These are phyloP conservation scores for Dryocosmus kuriphilus DNA, from an alignment of 2,888 invertebrate species.

Conservation along the genomic window DNA sequence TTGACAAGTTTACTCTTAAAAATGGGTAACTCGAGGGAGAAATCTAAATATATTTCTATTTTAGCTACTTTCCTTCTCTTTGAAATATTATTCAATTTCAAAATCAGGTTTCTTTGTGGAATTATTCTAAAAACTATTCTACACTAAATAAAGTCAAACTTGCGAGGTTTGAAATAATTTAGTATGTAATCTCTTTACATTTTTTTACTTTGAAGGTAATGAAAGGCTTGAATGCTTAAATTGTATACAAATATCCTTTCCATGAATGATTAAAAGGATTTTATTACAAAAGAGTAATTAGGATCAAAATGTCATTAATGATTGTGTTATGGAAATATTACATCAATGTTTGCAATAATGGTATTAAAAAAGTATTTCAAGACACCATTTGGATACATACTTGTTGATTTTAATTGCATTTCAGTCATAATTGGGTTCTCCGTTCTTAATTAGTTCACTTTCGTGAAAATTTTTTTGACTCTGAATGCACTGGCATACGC, in stretches of 20 bases:
- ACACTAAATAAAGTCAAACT: too few species aligned
- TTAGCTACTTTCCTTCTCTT: too few species aligned
- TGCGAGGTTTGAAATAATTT: too few species aligned
- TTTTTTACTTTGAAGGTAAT: background rate
- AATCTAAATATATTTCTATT: too few species aligned
- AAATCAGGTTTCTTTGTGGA: too few species aligned
- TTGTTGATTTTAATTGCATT: background rate
- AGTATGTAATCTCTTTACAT: background rate
- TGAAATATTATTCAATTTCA: too few species aligned
- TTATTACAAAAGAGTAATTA: background rate
- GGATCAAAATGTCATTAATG: background rate
- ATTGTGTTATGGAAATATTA: background rate
- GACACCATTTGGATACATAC: background rate
- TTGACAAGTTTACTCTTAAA: background rate
- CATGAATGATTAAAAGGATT: background rate
- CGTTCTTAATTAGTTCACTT: background rate
- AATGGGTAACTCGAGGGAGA: too few species aligned
- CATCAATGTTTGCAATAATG: background rate
- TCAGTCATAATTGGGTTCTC: constrained; percentile 2
- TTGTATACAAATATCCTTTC: background rate
- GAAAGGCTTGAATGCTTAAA: background rate
- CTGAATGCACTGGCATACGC: background rate
- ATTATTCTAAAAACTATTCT: background rate
- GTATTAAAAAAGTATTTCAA: background rate
- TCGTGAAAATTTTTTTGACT: background rate